phyloP scores from a whole-genome alignment of 2,888 invertebrate species.

The Heliconius charithonia region DNA sequence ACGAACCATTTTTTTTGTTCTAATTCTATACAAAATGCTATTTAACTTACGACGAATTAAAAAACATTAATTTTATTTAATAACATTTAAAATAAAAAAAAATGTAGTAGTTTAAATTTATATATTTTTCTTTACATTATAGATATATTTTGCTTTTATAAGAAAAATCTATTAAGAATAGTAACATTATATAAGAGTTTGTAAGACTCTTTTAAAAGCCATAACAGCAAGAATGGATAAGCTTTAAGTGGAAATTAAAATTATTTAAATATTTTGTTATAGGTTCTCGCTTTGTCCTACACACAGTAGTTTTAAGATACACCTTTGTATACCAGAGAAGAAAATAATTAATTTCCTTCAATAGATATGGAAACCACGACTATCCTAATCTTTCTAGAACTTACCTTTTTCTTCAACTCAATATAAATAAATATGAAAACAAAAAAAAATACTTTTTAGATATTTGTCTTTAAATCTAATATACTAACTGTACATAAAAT shows the following conservation, averaged over 20 bases:
- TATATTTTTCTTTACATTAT: neutral
- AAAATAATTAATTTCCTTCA: neutral
- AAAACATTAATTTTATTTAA: neutral
- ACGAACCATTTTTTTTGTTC: slow-evolving; percentile 12
- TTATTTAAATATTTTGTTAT: neutral
- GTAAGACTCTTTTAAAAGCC: neutral
- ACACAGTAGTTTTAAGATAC: neutral
- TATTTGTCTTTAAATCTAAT: neutral
- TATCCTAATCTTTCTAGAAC: neutral
- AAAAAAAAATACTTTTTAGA: neutral
- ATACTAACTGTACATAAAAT: neutral
- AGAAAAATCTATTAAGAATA: neutral
- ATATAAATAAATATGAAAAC: too few species aligned
- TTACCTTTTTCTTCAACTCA: too few species aligned
- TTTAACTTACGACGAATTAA: neutral
- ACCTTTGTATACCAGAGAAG: too few species aligned
- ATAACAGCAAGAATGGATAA: neutral
- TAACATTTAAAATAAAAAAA: neutral
- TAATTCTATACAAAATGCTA: slow-evolving; percentile 3
- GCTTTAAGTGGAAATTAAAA: neutral
- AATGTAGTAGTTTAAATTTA: neutral
- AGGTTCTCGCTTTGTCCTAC: neutral
- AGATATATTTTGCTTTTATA: too few species aligned
- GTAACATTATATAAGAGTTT: neutral
- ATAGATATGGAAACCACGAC: too few species aligned